phyloP scores from a whole-genome alignment of 2,888 invertebrate species.

The Diachrysia chrysitis region DNA sequence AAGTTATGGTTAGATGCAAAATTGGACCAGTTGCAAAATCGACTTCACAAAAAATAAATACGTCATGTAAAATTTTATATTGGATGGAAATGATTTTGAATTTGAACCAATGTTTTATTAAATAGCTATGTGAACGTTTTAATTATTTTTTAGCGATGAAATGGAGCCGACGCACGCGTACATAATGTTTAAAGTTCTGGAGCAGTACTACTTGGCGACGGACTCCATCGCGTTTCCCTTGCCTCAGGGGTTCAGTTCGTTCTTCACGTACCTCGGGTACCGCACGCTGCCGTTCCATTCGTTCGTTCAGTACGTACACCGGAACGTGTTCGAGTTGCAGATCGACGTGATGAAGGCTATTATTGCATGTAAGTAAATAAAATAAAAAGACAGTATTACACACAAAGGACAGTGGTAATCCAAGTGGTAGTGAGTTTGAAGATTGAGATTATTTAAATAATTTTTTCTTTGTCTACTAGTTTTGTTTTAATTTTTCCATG shows the following conservation, averaged over 20 bases:
- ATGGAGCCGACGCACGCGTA: slow-evolving; percentile 92
- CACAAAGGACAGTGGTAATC: too few species aligned
- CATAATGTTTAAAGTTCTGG: slow-evolving; percentile 93
- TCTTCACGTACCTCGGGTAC: slow-evolving; percentile 96
- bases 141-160: slow-evolving; percentile 91
- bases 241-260: slow-evolving; percentile 96
- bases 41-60: too few species aligned
- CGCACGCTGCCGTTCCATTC: slow-evolving; percentile 93
- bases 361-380: slow-evolving; percentile 92
- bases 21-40: neutral
- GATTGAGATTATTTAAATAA: too few species aligned
- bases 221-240: slow-evolving; percentile 93
- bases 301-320: slow-evolving; percentile 95
- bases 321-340: slow-evolving; percentile 95
- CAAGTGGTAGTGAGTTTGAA: too few species aligned
- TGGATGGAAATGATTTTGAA: neutral
- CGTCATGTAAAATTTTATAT: too few species aligned
- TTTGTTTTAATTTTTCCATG: too few species aligned
- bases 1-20: too few species aligned
- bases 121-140: neutral
- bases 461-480: too few species aligned
- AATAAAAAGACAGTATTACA: too few species aligned
- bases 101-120: neutral
- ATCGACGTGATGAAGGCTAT: slow-evolving; percentile 96
- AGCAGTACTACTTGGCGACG: slow-evolving; percentile 94